A percentile compares a stretch with the other conserved stretches of the same genome.
phyloP scores from a whole-genome alignment of 92 coral and sea anemone genomes.

The Zoanthus gigantus region DNA sequence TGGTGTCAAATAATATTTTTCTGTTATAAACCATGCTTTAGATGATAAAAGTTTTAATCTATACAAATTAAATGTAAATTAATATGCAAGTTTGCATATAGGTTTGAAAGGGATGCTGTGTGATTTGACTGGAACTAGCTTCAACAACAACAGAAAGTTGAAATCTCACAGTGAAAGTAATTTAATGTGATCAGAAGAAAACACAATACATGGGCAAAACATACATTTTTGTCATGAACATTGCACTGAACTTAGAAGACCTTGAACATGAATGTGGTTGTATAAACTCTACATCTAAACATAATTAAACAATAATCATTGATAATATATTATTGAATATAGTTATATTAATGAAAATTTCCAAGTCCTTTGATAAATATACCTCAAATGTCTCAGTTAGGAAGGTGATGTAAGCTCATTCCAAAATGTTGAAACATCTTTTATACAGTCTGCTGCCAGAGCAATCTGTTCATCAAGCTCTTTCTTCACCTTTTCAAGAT shows the following conservation, averaged over 20 bases:
- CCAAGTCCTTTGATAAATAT: neutral
- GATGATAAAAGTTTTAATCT: no score
- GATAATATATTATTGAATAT: neutral
- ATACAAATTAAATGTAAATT: no score
- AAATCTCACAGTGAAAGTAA: no score
- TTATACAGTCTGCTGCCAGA: slow-evolving; percentile 74
- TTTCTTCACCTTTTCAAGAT: slow-evolving; percentile 63
- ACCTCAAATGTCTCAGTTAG: neutral
- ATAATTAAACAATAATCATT: neutral
- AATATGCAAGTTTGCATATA: no score
- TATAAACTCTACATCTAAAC: neutral
- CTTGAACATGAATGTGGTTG: neutral
- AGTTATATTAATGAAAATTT: neutral
- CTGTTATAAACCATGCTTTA: no score
- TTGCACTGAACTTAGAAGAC: neutral
- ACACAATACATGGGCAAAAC: neutral
- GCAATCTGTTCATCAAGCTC: slow-evolving; percentile 72
- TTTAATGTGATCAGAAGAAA: neutral
- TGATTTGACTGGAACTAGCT: no score
- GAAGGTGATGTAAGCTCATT: slow-evolving; percentile 65
- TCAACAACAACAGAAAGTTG: no score
- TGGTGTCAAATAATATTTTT: no score
- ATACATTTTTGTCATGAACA: neutral
- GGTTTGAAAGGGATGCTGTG: no score
- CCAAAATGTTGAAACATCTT: slow-evolving; percentile 87